Percentiles rank a stretch among this genome's conserved stretches.
phyloP scores from a whole-genome alignment of 2,113 vertebrate species.

The Puntigrus tetrazona region DNA sequence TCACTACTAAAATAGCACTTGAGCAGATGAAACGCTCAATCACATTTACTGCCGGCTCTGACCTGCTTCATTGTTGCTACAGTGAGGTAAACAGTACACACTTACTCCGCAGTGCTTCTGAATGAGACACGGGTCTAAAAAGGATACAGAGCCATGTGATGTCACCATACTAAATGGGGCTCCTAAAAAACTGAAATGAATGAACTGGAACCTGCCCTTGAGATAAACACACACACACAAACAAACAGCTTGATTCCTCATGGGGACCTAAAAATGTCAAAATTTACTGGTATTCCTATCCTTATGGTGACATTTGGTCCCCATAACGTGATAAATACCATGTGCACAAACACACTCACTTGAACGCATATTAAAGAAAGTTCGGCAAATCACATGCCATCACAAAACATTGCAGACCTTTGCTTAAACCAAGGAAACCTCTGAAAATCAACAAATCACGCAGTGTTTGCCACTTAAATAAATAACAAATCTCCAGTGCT shows the following conservation, averaged over 20 bases:
- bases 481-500: not conserved
- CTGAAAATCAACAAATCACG: slow-evolving; percentile 56
- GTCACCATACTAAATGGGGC: slow-evolving; percentile 35
- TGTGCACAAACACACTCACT: slow-evolving; percentile 3
- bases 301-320: no score
- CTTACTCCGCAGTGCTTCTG: not conserved
- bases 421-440: not conserved
- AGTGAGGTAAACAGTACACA: slow-evolving; percentile 25
- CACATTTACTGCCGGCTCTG: not conserved
- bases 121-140: slow-evolving; percentile 12
- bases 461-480: slow-evolving; percentile 7
- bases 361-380: not conserved
- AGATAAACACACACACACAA: slow-evolving; percentile 10
- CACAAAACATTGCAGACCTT: not conserved
- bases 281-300: no score
- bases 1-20: slow-evolving; percentile 21
- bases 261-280: no score
- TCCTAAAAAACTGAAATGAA: slow-evolving; percentile 1
- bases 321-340: no score
- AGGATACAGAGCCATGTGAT: not conserved
- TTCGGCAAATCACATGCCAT: not conserved
- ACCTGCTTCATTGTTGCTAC: slow-evolving; percentile 6
- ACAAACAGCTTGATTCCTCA: no score
- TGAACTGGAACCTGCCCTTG: not conserved
- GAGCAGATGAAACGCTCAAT: not conserved